Evolutionary conservation across 2,113 vertebrate genomes (phyloP).

Genomic region (Sander lucioperca): DNA sequence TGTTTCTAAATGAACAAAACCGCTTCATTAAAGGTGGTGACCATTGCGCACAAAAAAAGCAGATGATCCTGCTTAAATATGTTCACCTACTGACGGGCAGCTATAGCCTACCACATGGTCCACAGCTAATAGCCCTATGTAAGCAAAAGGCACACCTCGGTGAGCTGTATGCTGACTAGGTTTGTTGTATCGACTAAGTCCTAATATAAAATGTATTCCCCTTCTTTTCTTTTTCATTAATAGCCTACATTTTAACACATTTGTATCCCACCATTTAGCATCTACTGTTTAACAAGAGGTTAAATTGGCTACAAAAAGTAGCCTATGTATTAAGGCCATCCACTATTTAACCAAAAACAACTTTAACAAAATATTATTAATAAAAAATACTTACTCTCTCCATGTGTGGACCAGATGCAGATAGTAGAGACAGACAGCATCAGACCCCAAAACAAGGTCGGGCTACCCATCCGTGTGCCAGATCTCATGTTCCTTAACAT

Average conservation of each 20-base stretch:
- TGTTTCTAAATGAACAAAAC: neutral
- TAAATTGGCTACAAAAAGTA: neutral
- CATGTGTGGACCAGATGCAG: slow-evolving; percentile 88
- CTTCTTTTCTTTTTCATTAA: neutral
- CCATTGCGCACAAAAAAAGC: neutral
- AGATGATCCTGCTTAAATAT: slow-evolving; percentile 3
- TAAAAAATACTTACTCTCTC: slow-evolving; percentile 90
- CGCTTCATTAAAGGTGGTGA: neutral
- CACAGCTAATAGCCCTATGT: slow-evolving; percentile 8
- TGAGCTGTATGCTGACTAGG: neutral
- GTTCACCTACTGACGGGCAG: slow-evolving; percentile 31
- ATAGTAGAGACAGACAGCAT: slow-evolving; percentile 86
- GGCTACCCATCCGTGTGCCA: slow-evolving; percentile 86
- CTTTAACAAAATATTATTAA: neutral
- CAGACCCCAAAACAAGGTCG: slow-evolving; percentile 91
- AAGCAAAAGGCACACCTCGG: slow-evolving; percentile 17
- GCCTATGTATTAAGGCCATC: neutral
- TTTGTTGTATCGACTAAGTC: neutral
- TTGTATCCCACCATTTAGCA: neutral
- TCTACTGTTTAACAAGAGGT: neutral
- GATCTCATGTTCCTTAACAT: slow-evolving; percentile 87
- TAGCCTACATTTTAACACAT: neutral
- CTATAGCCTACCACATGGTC: slow-evolving; percentile 61
- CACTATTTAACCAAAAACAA: neutral
- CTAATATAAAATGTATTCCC: neutral